Base-by-base conservation (phyloP, 92 coral and sea anemone species). In the Isaurus tuberculatus region DNA sequence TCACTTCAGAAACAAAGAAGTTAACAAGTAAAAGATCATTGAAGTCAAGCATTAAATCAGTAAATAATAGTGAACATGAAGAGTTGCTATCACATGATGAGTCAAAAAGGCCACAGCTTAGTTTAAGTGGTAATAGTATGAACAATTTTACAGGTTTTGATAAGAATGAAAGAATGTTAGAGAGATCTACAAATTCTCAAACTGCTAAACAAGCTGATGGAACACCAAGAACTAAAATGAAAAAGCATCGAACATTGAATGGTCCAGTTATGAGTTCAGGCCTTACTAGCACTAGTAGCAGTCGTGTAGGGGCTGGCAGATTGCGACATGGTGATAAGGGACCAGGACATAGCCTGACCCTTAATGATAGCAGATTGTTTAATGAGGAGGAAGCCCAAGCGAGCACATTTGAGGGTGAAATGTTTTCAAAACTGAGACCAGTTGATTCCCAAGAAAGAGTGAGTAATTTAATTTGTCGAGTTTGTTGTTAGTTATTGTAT, bases 221-320 rank as follows among this genome's bases (percentile, higher is more conserved):
- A 53, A 74, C 28, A 37, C 8, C 69, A 60, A 77, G 40, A 61
- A 34, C 82, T 77, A 77, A 23, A 60, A 22, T 51, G 2, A 57
- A 43, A 60, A 77, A 77, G 14, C 64, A 43, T 22, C 42, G 82
- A 17, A 36, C 70, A 19, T 6, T 77, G 42, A 55, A 64, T 77
- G 82, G 82, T 8, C 82, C 82, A 60, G 58, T 77, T 43, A 57
- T 77, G 48, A 77, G 82, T 34, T 77, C 82, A 6, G 82, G 82
- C 33, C 70, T 77, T 6, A 65, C 68, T 36, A 33, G 70, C 19
- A 65, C 53, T 17, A 44, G 69, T 22, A 34, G 5, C 16, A n/a
- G n/a, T n/a, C n/a, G n/a, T n/a, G n/a, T n/a, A n/a, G 69, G 82
- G 58, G 69, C 32, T n/a, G 53, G 82, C 19, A 77, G 82, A 36